These are phyloP conservation scores for Coronaproctus castanopsis DNA, from an alignment of 2,888 invertebrate species.

Conservation along the genomic window DNA sequence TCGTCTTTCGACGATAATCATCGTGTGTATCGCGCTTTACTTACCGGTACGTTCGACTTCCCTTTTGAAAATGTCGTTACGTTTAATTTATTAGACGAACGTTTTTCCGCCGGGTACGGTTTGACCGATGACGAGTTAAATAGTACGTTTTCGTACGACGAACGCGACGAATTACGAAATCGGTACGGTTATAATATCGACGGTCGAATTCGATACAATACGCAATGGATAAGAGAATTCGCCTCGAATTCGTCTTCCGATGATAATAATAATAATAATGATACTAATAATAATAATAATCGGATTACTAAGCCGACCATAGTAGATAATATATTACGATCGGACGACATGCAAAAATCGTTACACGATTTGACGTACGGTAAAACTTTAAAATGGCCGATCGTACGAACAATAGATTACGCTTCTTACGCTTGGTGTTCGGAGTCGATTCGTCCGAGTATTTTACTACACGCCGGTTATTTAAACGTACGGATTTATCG, in stretches of 20 bases:
- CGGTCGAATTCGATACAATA: background rate
- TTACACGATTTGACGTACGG: background rate
- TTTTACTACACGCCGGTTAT: background rate
- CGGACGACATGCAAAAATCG: background rate
- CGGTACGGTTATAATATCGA: background rate
- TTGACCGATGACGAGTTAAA: background rate
- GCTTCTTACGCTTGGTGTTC: background rate
- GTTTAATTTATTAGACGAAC: background rate
- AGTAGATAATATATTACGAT: background rate
- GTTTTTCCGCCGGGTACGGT: background rate
- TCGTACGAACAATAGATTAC: background rate
- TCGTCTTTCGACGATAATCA: background rate
- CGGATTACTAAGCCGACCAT: background rate
- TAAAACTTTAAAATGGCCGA: background rate
- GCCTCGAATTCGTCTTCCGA: background rate
- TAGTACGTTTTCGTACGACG: background rate
- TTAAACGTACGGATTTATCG: background rate
- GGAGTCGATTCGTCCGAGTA: background rate
- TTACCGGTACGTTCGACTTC: background rate
- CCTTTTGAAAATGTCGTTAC: background rate
- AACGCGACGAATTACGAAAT: background rate
- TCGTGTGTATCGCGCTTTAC: background rate
- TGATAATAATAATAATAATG: background rate
- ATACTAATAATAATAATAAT: background rate
- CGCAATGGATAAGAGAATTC: background rate